Base-by-base conservation (phyloP, 2,797 vertebrate species). In the Phataginus tetradactyla region DNA sequence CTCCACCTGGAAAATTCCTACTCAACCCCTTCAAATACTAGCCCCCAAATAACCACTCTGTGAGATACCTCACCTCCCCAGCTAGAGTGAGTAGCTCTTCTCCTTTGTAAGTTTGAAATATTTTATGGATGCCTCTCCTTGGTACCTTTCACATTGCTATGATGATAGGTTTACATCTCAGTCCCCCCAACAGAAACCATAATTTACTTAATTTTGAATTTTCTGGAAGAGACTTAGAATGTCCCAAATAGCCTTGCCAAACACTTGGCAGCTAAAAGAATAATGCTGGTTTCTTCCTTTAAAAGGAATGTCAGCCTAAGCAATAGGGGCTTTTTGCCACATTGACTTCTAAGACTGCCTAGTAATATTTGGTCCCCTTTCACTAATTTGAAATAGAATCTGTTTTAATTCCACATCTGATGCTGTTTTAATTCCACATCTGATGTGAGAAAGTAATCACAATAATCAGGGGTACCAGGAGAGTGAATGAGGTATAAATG, bases 311-410 rank as follows among this genome's bases (percentile, higher is more conserved):
- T 75, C 79, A 91, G 29, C 77, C 63, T 94, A 83, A 90, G 75
- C 61, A 90, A 69, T 55, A 79, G 39, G 59, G 61, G 42, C 17
- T 57, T 89, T 89, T 86, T 92, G 59, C 59, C 87, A 20, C 55
- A 79, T 57, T 23, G 66, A 29, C 45, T 45, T 79, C 49, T 66
- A 80, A 92, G 49, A 92, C 42, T 78, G 51, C 88, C 77, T 91
- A 80, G 61, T 89, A 93, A 90, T 74, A 93, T 69, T 71, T 63
- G 71, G 77, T 85, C 39, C 66, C 59, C 42, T 75, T 90, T 78
- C 25, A 37, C 80, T 61, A n/a, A 96, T 79, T 64, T 86, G 69
- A 95, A 95, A 95, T 68, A 94, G 42, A 91, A 95, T 88, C 53
- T 72, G 13, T 80, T 94, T 94, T 85, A 94, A 79, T 89, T 89